Conservation (phyloP, 2,888 invertebrate genomes). For the Orthosia gracilis region DNA sequence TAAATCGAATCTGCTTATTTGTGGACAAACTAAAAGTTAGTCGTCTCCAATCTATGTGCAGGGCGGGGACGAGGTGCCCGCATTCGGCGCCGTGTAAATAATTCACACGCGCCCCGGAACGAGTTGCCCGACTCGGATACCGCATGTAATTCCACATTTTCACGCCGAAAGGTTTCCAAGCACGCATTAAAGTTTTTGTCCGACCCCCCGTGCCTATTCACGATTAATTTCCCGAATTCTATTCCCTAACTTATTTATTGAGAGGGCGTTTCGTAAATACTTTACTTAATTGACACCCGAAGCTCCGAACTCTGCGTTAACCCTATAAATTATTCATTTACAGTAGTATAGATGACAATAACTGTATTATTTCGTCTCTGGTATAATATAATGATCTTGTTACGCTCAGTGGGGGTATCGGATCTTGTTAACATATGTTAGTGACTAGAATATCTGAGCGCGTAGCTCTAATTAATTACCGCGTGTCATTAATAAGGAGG, state of each 20-base stretch:
- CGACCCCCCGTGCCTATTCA: conserved; percentile 77
- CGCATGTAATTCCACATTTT: conserved; percentile 86
- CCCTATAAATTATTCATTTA: conserved; percentile 82
- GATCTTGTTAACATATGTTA: conserved; percentile 82
- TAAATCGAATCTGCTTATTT: conserved; percentile 74
- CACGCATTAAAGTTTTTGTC: conserved; percentile 88
- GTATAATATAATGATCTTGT: conserved; percentile 75
- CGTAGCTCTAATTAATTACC: conserved; percentile 83
- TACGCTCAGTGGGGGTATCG: conserved; percentile 73
- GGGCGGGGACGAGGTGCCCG: conserved; percentile 69
- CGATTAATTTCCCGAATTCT: conserved; percentile 86
- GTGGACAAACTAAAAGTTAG: conserved; percentile 78
- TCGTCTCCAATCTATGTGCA: conserved; percentile 72
- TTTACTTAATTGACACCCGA: conserved; percentile 84
- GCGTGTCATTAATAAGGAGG: conserved; percentile 83
- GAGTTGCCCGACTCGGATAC: conserved; percentile 80
- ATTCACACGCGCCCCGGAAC: conserved; percentile 81
- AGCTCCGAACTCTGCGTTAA: conserved; percentile 75
- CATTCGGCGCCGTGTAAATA: conserved; percentile 83
- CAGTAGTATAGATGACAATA: conserved; percentile 75
- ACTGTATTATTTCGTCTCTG: conserved; percentile 72
- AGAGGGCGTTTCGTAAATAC: conserved; percentile 82
- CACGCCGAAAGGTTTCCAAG: conserved; percentile 80
- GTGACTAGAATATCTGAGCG: conserved; percentile 79
- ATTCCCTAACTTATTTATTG: conserved; percentile 84